A percentile compares a stretch with the other conserved stretches of the same genome.
Conservation (phyloP, 2,888 invertebrate genomes). For the Parelbella ahira region DNA sequence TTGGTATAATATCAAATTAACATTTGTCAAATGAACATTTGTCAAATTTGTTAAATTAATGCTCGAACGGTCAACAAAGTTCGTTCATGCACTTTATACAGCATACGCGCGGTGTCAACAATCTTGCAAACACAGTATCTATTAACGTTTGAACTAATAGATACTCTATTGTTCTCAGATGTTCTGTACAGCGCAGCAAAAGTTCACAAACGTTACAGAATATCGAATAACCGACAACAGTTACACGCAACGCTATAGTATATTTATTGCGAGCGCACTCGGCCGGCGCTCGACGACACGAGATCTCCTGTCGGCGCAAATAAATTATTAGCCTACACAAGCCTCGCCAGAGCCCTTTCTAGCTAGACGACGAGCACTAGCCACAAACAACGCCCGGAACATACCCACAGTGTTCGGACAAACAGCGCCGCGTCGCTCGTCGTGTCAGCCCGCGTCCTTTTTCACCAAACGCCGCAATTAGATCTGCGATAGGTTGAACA, state of each 20-base stretch:
- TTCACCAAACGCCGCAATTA: slow-evolving; percentile 47
- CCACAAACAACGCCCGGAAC: slow-evolving; percentile 7
- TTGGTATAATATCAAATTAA: no score
- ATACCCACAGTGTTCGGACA: slow-evolving; percentile 23
- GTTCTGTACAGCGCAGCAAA: slow-evolving; percentile 33
- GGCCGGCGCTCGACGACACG: slow-evolving; percentile 47
- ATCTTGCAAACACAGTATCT: not conserved
- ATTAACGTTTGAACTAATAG: slow-evolving; percentile 12
- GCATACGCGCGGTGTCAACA: no score
- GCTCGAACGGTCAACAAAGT: no score
- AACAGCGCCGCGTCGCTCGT: slow-evolving; percentile 10
- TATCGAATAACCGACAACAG: slow-evolving; percentile 53
- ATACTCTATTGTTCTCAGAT: slow-evolving; percentile 27
- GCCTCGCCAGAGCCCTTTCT: slow-evolving; percentile 39
- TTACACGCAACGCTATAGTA: slow-evolving; percentile 52
- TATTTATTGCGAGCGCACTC: slow-evolving; percentile 53
- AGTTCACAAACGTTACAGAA: slow-evolving; percentile 51
- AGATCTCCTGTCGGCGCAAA: slow-evolving; percentile 52
- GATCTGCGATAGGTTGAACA: slow-evolving; percentile 56
- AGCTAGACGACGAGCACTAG: slow-evolving; percentile 32
- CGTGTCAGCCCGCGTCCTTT: slow-evolving; percentile 32
- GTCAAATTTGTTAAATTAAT: no score
- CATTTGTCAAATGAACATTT: no score
- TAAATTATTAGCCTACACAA: slow-evolving; percentile 56
- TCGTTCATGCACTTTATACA: no score